A percentile compares a stretch with the other conserved stretches of the same genome.
Conservation (phyloP, 2,888 invertebrate genomes). For the Metalampra italica region DNA sequence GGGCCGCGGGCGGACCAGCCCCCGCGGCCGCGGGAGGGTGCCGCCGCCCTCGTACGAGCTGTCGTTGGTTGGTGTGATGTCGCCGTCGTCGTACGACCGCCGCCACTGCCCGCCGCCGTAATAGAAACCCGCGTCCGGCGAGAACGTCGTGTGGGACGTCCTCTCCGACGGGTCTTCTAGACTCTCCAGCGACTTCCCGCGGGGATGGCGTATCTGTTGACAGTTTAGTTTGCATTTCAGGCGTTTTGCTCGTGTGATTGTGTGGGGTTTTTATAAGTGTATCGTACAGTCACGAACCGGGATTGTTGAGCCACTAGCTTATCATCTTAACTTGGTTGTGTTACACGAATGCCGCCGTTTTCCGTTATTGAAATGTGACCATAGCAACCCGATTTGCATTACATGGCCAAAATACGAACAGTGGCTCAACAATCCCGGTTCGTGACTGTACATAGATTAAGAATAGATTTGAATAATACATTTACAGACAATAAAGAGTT, state of each 20-base stretch:
- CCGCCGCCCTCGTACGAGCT: constrained; percentile 85
- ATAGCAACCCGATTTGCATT: no score
- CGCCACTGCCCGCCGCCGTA: constrained; percentile 82
- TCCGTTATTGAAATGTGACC: no score
- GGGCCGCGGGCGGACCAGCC: constrained; percentile 88
- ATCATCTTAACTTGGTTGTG: no score
- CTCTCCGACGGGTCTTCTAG: constrained; percentile 87
- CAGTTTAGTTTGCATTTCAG: constrained; percentile 12
- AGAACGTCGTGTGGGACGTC: constrained; percentile 79
- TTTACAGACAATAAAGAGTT: constrained; percentile 6
- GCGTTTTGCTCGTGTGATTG: neutral
- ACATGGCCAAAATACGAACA: no score
- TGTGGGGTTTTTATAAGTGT: no score
- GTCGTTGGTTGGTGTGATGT: constrained; percentile 92
- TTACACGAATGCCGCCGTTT: no score
- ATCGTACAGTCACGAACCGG: no score
- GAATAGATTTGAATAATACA: constrained; percentile 10
- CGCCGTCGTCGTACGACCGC: constrained; percentile 92
- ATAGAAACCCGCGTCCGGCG: constrained; percentile 78
- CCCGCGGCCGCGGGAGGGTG: constrained; percentile 91
- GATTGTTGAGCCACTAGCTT: no score
- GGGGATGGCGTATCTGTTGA: constrained; percentile 86
- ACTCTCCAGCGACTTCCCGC: constrained; percentile 92
- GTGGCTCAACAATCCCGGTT: no score
- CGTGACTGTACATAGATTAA: no score